Base-by-base conservation (phyloP, 2,888 invertebrate genomes). In the Pristionchus fissidentatus region DNA sequence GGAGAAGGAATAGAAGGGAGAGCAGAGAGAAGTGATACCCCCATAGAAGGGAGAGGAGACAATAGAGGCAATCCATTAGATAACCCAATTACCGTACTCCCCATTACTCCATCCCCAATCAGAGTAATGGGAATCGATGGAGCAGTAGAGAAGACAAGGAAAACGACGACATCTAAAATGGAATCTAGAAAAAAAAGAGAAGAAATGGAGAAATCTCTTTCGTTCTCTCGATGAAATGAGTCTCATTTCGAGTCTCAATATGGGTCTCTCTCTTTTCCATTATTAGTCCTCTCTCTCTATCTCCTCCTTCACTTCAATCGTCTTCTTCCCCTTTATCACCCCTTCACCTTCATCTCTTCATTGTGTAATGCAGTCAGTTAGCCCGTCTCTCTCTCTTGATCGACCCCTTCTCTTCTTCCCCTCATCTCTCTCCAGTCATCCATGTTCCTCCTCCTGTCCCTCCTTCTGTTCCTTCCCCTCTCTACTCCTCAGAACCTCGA, bases 401-500 rank as follows among this genome's bases (percentile, higher is more conserved):
- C 70, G n/a, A n/a, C n/a, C n/a, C 41, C 70, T 70, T 70, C 70
- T 49, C 38, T 38, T 70, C 52, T 43, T 46, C 52, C 13, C 19
- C 49, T 77, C 77, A 77, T 77, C 77, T 49, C 77, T 49, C 43
- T 70, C 70, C 70, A 70, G 43, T 70, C 70, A 70, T 26, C 70
- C 43, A 70, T 70, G 70, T 70, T 70, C 70, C 43, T 43, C 43
- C 70, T 70, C 38, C 41, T 70, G 22, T n/a, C n/a, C n/a, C 70
- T 70, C n/a, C 70, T 70, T 41, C 43, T 41, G 22, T 43, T 43
- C 41, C 41, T 70, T 70, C 70, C 70, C 43, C 70, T 70, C n/a
- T 70, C 43, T 4, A 41, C 26, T 13, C 29, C 80, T 29, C 83
- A 83, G 55, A 83, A 83, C 35, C 73, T 92, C 26, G 91, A 92